These are phyloP conservation scores for Pangasianodon gigas DNA, from an alignment of 2,113 vertebrate genomes.

Conservation along the genomic window DNA sequence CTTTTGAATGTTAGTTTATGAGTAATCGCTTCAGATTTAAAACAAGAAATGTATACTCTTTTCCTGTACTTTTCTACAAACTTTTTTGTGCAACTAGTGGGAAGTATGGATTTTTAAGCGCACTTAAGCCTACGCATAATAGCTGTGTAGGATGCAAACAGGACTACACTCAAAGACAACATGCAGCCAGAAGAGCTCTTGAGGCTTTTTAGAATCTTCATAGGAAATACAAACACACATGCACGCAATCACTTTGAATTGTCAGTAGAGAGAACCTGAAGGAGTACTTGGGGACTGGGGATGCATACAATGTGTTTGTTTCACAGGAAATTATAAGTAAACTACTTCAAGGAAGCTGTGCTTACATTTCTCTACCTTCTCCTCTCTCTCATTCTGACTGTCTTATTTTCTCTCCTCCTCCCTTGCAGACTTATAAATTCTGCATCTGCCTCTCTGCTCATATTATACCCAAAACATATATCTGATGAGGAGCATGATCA, in stretches of 20 bases:
- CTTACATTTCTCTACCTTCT: constrained; percentile 17
- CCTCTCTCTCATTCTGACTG: neutral
- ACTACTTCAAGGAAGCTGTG: neutral
- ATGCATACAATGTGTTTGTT: constrained; percentile 31
- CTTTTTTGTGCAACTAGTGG: neutral
- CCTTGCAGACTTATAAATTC: neutral
- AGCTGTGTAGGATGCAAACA: neutral
- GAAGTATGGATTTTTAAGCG: neutral
- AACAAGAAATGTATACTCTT: neutral
- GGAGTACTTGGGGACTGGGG: neutral
- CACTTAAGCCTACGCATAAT: neutral
- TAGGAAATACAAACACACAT: constrained; percentile 28
- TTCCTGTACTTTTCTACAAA: neutral
- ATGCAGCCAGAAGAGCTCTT: constrained; percentile 11
- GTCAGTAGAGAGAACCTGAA: constrained; percentile 6
- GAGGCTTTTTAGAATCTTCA: constrained; percentile 29
- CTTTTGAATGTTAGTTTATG: neutral
- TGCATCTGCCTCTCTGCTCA: neutral
- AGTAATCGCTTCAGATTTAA: neutral
- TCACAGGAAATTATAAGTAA: constrained; percentile 24
- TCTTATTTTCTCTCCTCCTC: neutral
- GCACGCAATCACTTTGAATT: neutral
- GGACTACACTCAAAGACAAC: neutral
- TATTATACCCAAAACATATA: constrained; percentile 16
- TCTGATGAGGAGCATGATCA: constrained; percentile 30